Evolutionary conservation across 2,113 vertebrate genomes (phyloP).

Genomic region (Bubo blakistoni): DNA sequence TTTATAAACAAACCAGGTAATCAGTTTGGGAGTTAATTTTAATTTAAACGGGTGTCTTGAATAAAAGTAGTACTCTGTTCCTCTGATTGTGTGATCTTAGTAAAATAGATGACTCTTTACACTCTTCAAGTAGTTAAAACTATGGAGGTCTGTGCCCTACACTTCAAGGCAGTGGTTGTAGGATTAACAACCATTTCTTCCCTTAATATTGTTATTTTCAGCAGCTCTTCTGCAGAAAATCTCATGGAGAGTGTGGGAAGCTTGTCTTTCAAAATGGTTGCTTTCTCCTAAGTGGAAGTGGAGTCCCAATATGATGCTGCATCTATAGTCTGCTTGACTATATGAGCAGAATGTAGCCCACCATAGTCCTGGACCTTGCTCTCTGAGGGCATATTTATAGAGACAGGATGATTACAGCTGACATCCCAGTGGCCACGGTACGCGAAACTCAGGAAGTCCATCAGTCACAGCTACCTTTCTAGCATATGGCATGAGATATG

Average conservation of each 20-base stretch:
- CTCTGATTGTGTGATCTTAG: neutral
- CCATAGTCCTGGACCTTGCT: neutral
- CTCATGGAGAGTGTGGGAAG: neutral
- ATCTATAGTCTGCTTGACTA: neutral
- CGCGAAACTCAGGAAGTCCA: neutral
- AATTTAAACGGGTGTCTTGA: neutral
- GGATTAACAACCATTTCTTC: neutral
- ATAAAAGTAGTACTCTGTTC: neutral
- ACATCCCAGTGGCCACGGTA: neutral
- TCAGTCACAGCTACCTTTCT: neutral
- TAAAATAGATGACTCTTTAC: neutral
- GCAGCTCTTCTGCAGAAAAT: neutral
- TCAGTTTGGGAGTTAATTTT: neutral
- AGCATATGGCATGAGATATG: neutral
- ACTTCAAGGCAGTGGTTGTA: neutral
- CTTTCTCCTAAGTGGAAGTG: neutral
- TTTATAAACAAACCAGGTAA: neutral
- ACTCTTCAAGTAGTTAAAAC: neutral
- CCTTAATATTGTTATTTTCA: neutral
- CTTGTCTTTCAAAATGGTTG: neutral
- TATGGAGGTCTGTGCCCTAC: neutral
- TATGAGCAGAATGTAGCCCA: neutral
- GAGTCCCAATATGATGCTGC: rapidly evolving
- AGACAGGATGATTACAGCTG: neutral
- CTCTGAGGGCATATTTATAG: neutral